These are phyloP conservation scores for Dioctria linearis DNA, from an alignment of 2,888 invertebrate genomes.

Conservation along the genomic window DNA sequence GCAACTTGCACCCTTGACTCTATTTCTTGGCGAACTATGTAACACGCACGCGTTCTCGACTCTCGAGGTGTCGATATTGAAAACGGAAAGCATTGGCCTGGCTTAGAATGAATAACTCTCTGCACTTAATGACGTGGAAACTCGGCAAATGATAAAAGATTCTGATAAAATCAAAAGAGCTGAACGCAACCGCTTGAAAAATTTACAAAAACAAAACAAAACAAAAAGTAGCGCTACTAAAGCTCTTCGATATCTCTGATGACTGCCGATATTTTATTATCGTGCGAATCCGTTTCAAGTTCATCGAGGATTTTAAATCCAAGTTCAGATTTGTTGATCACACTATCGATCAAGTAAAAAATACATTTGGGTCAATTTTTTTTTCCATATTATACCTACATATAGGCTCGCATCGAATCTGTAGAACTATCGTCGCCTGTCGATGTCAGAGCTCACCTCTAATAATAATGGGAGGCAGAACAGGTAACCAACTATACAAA, in stretches of 20 bases:
- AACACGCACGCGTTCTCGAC: conserved; percentile 28
- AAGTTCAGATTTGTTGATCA: conserved; percentile 33
- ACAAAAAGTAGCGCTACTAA: not conserved
- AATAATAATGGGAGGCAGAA: not conserved
- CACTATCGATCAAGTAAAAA: conserved; percentile 12
- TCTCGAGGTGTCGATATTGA: conserved; percentile 22
- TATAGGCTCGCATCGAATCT: not conserved
- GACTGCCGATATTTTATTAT: not conserved
- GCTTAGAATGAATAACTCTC: not conserved
- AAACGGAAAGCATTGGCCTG: conserved; percentile 3
- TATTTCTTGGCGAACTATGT: conserved; percentile 18
- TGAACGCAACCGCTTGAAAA: conserved; percentile 14
- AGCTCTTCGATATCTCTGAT: not conserved
- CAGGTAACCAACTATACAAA: not conserved
- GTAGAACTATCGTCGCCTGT: not conserved
- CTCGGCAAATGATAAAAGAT: conserved; percentile 23
- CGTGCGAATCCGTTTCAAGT: conserved; percentile 17
- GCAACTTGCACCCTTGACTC: conserved; percentile 39
- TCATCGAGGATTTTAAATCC: conserved; percentile 33
- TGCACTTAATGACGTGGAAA: conserved; percentile 33
- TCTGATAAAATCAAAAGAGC: conserved; percentile 9
- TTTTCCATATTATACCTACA: no score
- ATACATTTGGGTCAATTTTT: conserved; percentile 37
- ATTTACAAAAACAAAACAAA: not conserved
- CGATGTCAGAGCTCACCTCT: no score